These are phyloP conservation scores for Tricholaema leucomelas DNA, from an alignment of 2,113 vertebrate genomes.

Conservation along the genomic window DNA sequence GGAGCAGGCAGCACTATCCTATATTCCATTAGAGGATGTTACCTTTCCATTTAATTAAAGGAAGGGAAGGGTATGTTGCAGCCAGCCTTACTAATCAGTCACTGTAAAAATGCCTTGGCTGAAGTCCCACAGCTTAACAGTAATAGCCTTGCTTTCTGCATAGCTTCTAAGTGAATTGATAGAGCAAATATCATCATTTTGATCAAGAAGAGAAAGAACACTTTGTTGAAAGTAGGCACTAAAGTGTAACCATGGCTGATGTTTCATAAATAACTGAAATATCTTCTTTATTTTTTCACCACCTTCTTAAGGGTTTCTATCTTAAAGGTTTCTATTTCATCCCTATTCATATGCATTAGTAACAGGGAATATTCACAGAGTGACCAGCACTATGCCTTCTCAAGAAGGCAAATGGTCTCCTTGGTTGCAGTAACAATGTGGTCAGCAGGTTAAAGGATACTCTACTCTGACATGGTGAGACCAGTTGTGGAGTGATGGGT, in stretches of 20 bases:
- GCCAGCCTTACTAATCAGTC: background rate
- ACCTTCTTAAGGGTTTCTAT: background rate
- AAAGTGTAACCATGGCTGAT: background rate
- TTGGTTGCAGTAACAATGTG: no score
- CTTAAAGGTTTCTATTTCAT: background rate
- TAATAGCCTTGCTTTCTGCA: background rate
- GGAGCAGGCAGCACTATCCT: background rate
- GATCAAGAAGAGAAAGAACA: background rate
- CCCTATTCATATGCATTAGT: background rate
- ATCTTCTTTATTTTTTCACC: background rate
- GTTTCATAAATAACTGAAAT: background rate
- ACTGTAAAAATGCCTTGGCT: background rate
- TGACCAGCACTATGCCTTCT: no score
- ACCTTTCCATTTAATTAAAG: constrained; percentile 26
- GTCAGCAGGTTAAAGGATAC: no score
- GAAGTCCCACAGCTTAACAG: background rate
- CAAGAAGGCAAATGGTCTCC: no score
- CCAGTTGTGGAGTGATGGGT: no score
- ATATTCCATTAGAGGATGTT: background rate
- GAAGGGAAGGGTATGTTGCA: background rate
- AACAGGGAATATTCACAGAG: background rate
- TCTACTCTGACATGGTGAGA: no score
- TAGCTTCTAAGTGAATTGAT: background rate
- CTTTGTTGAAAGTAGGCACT: background rate
- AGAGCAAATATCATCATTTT: background rate